Evolutionary conservation across 2,888 invertebrate species (phyloP), one percentile per base, ranked within the genome.

Genomic region (Tubulanus polymorphus): DNA sequence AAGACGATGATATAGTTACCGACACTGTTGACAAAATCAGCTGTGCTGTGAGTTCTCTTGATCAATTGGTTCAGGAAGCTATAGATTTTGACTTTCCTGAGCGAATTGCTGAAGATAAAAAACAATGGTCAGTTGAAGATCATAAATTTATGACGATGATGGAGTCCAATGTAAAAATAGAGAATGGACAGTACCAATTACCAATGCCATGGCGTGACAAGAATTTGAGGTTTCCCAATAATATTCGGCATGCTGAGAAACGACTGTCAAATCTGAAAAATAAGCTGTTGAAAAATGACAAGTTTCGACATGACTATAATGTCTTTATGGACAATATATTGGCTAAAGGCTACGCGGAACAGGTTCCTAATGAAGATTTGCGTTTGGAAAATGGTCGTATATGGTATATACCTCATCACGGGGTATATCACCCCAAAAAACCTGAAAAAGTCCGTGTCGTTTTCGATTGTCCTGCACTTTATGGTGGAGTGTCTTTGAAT

Each of bases 391-490:
- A 51, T 37, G 51, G 51, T 41, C 25, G 28, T 41, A 45, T 51
- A 18, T 51, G 51, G 51, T 51, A 3, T 51, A 37, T 51, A 25
- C 51, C 37, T 8, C 51, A 51, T 20, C 37, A 51, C 20, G 37
- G 51, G 8, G 37, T 51, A 1, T 51, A 51, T 20, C 51, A 5
- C 6, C 51, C 25, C 15, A 8, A 27, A 12, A 51, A 51, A 20
- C 51, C 51, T 23, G 12, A n/a, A 12, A 51, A 51, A 45, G 41
- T 51, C 8, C 25, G 41, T 15, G 37, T 51, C 15, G 51, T 51
- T 20, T 41, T 41, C 15, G 41, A 64, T 46, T 62, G 62, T 50
- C 53, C 62, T 10, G 64, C 62, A 15, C 54, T 53, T 20, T 57
- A 51, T 37, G 37, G 59, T 2, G 59, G 55, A 2, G 48, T 51